Conservation (phyloP, 2,113 vertebrate genomes). For the Lepisosteus oculatus region DNA sequence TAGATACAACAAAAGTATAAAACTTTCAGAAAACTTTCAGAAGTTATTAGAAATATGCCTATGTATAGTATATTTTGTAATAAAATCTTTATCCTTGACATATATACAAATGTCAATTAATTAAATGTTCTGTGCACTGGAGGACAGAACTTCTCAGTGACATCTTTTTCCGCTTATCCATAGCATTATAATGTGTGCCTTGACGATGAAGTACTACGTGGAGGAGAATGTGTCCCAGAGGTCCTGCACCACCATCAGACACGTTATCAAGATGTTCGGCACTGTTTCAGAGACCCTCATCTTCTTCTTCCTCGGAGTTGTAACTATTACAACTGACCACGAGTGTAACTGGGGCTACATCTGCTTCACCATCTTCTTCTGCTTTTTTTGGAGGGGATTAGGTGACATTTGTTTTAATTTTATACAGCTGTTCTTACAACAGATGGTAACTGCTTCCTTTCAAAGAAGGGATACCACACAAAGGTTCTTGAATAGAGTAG, state of each 20-base stretch:
- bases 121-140: too few species aligned
- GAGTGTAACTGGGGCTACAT: conserved; percentile 97
- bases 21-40: too few species aligned
- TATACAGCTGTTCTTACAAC: conserved; percentile 72
- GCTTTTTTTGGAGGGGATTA: conserved; percentile 84
- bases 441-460: too few species aligned
- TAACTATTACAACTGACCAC: conserved; percentile 88
- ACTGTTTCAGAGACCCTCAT: conserved; percentile 94
- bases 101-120: too few species aligned
- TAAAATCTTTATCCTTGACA: too few species aligned
- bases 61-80: too few species aligned
- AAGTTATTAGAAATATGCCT: too few species aligned
- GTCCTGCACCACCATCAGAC: conserved; percentile 92
- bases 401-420: conserved; percentile 58
- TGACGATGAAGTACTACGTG: conserved; percentile 97
- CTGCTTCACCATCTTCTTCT: conserved; percentile 86
- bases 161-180: conserved; percentile 18
- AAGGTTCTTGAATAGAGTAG: too few species aligned
- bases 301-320: conserved; percentile 97
- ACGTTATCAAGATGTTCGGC: conserved; percentile 94
- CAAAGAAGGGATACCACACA: too few species aligned
- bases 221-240: conserved; percentile 95
- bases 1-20: too few species aligned
- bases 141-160: too few species aligned
- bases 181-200: conserved; percentile 89